phyloP scores from a whole-genome alignment of 2,797 vertebrate species.

The Taeniopygia guttata region DNA sequence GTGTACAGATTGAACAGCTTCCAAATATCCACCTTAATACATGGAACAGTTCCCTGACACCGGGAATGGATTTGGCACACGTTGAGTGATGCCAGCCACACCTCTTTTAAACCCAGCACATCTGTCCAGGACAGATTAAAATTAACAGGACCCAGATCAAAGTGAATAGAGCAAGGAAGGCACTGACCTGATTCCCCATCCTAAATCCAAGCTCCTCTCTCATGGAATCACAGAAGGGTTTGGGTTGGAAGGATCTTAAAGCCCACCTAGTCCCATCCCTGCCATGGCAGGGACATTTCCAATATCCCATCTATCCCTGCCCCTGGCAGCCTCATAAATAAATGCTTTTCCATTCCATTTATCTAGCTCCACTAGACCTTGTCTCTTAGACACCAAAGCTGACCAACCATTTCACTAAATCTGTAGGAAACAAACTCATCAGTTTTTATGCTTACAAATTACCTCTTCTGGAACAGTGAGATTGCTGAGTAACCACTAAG shows the following conservation, averaged over 20 bases:
- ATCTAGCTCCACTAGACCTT: not conserved
- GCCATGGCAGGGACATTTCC: not conserved
- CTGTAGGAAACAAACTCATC: not conserved
- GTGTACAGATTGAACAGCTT: not conserved
- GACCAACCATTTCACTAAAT: not conserved
- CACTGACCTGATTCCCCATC: not conserved
- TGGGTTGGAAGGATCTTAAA: not conserved
- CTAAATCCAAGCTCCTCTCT: not conserved
- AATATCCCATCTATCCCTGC: not conserved
- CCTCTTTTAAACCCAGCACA: not conserved
- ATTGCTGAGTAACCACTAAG: not conserved
- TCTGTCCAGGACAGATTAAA: not conserved
- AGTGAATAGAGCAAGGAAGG: not conserved
- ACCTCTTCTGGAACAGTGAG: not conserved
- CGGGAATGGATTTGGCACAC: not conserved
- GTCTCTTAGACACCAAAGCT: not conserved
- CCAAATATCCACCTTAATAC: not conserved
- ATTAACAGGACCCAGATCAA: not conserved
- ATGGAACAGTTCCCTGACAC: not conserved
- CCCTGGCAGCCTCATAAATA: not conserved
- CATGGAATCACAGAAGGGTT: not conserved
- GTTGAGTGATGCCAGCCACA: not conserved
- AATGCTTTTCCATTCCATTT: not conserved
- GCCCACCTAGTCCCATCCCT: fast-evolving
- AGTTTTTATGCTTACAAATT: not conserved